Conservation (phyloP, 2,888 invertebrate genomes). For the Pristionchus fissidentatus region DNA sequence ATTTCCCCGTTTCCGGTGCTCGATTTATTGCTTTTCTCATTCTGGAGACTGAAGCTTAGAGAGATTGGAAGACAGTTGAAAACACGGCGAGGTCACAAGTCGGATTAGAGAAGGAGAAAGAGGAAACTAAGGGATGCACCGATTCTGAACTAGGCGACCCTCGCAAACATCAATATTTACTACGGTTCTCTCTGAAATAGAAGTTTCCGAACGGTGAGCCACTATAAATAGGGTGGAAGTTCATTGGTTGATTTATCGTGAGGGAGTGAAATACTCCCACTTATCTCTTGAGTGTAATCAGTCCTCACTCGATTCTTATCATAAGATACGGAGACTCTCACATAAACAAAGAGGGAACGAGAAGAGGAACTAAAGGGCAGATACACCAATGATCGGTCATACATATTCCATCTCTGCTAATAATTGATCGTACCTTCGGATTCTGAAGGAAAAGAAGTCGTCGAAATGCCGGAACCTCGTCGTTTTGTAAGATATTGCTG, state of each 20-base stretch:
- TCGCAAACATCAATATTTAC: not conserved
- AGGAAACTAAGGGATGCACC: not conserved
- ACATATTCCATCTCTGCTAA: not conserved
- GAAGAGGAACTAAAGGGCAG: not conserved
- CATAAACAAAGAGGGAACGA: slow-evolving; percentile 1
- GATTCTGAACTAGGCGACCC: not conserved
- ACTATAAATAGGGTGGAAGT: not conserved
- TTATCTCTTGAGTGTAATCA: not conserved
- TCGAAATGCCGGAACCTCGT: slow-evolving; percentile 3
- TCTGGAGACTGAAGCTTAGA: slow-evolving; percentile 1
- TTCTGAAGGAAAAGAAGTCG: slow-evolving; percentile 1
- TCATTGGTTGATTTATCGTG: too few species aligned
- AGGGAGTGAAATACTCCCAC: too few species aligned
- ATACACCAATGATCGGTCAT: not conserved
- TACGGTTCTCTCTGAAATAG: not conserved
- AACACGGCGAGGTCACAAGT: not conserved
- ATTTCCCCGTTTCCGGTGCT: slow-evolving; percentile 37
- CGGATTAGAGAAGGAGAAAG: not conserved
- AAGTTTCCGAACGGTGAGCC: not conserved
- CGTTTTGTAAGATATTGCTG: not conserved
- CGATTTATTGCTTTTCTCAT: slow-evolving; percentile 11
- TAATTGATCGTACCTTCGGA: not conserved
- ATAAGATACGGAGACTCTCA: not conserved
- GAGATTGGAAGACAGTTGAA: not conserved
- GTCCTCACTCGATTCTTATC: slow-evolving; percentile 5